Evolutionary conservation across 2,113 vertebrate species (phyloP), one percentile per base, ranked within the genome.

Genomic region (Oreochromis niloticus): DNA sequence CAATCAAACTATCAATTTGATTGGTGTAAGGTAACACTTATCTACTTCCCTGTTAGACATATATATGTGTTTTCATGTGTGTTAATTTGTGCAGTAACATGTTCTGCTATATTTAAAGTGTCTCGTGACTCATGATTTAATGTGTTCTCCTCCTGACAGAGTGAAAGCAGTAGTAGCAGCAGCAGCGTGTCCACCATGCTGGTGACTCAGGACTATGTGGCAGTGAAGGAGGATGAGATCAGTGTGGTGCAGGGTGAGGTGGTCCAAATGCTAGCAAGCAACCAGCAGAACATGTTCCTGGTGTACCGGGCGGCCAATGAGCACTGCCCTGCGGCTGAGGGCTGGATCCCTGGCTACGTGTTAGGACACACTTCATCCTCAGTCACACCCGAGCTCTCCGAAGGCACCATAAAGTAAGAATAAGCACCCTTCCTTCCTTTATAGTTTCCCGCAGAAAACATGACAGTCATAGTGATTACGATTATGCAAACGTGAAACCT

Each of bases 171-270:
- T 97, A 99, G 98, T 97, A 99, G 98, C 93, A 96, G 95, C 97
- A 99, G 98, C 97, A 98, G 97, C 97, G 97, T 99, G 96, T 98
- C 98, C 98, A 99, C 98, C 97, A 99, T 99, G 99, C 96, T 99
- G 97, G 99, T 99, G 97, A 99, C 99, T 95, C 98, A 99, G 96
- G 97, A 97, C 95, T 99, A 99, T 93, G 98, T 97, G 97, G 99
- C 99, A 93, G 97, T 99, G 97, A 99, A 99, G 97, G 99, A 99
- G 97, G 99, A 99, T 97, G 99, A 99, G 97, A 98, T 99, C 92
- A 99, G 97, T 92, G 98, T 99, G 95, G 97, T 95, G 94, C 99
- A 99, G 97, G 98, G 99, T 95, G 99, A 99, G 96, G 98, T 99
- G 91, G 98, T 99, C 95, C 99, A 99, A 95, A 98, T 99, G 95